Evolutionary conservation across 2,797 vertebrate genomes (phyloP).

Genomic region (Catamblyrhynchus diadema): DNA sequence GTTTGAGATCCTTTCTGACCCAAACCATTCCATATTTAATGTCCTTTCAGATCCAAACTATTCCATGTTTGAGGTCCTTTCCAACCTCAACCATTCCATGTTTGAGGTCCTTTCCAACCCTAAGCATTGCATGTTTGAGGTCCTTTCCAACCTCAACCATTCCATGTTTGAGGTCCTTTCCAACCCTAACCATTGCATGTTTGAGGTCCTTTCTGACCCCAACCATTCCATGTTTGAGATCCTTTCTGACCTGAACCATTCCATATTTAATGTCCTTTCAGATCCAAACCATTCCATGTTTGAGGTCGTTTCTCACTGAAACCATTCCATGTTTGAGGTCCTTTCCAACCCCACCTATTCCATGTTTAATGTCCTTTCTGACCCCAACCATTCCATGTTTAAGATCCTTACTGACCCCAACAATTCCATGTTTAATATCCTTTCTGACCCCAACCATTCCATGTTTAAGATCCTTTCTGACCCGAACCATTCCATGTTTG

Average conservation of each 20-base stretch:
- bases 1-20: no score
- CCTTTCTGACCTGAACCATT: no score
- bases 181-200: accelerated
- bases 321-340: background rate
- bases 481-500: background rate
- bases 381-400: no score
- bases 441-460: background rate
- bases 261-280: no score
- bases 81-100: background rate
- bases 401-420: no score
- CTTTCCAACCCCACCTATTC: background rate
- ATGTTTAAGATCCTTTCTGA: accelerated
- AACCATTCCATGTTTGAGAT: background rate
- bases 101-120: no score
- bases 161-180: background rate
- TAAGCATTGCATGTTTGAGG: no score
- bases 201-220: accelerated
- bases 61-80: background rate
- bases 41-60: no score
- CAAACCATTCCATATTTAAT: no score
- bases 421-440: background rate
- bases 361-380: accelerated
- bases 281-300: no score
- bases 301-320: accelerated
- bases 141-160: no score